These are phyloP conservation scores for Mythimna lalbum DNA, from an alignment of 2,888 invertebrate genomes.

Conservation along the genomic window DNA sequence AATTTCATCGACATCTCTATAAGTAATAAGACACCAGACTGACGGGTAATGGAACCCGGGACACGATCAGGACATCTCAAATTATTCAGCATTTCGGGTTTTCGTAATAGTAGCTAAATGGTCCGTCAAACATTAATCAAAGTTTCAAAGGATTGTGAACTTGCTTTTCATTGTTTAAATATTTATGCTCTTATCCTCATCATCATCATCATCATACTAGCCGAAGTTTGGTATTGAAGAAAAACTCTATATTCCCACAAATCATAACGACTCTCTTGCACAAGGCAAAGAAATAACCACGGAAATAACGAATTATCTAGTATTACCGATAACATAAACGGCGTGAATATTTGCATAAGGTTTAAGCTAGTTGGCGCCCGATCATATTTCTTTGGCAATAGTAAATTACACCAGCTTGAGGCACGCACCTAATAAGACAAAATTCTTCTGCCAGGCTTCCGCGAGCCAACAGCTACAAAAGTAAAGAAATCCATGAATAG, in stretches of 20 bases:
- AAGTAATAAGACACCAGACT: no score
- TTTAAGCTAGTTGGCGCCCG: conserved; percentile 6
- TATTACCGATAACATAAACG: not conserved
- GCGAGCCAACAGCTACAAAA: conserved; percentile 25
- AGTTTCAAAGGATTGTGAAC: no score
- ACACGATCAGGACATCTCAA: no score
- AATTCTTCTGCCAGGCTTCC: conserved; percentile 33
- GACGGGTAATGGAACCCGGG: no score
- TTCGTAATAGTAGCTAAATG: not conserved
- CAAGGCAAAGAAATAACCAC: no score
- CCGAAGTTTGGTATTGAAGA: no score
- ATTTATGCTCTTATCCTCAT: not conserved
- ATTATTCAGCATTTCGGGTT: not conserved
- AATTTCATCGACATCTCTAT: no score
- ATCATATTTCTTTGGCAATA: conserved; percentile 15
- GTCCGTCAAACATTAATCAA: not conserved
- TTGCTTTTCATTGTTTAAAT: not conserved
- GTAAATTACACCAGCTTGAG: conserved; percentile 24
- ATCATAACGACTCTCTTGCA: no score
- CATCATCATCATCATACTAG: no score
- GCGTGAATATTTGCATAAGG: conserved; percentile 1
- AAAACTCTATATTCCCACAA: not conserved
- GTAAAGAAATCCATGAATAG: conserved; percentile 44
- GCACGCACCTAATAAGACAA: conserved; percentile 25
- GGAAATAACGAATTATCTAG: no score